Percentiles rank a stretch among this genome's conserved stretches.
Conservation (phyloP, 1,140 invertebrate genomes). For the Heliconius hermathena region DNA sequence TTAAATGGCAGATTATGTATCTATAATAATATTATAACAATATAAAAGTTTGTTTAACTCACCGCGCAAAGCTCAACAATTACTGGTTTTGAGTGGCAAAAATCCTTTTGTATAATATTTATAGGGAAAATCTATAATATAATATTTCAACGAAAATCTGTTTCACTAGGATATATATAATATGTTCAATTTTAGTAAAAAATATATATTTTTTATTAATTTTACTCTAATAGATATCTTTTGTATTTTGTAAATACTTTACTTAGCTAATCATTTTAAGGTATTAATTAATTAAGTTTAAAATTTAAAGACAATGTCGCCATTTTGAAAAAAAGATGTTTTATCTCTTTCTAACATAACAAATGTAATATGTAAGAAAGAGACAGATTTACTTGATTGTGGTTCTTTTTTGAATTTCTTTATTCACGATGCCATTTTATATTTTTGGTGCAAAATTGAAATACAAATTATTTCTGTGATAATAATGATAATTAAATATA, state of each 20-base stretch:
- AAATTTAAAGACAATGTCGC: not conserved
- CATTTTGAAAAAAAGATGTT: not conserved
- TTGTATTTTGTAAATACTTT: not conserved
- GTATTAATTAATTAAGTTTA: not conserved
- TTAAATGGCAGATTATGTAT: not conserved
- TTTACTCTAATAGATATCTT: not conserved
- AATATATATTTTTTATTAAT: too few relatives aligned
- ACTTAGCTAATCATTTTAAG: not conserved
- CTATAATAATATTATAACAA: not conserved
- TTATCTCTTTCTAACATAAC: not conserved
- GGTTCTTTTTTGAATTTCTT: not conserved
- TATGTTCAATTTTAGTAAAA: too few relatives aligned
- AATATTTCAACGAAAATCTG: too few relatives aligned
- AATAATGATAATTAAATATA: conserved; percentile 28
- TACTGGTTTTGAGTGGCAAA: too few relatives aligned
- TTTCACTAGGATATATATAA: too few relatives aligned
- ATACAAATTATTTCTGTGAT: conserved; percentile 31
- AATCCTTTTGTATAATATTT: too few relatives aligned
- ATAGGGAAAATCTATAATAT: too few relatives aligned
- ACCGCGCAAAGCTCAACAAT: too few relatives aligned
- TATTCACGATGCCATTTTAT: conserved; percentile 30
- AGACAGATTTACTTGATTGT: conserved; percentile 4
- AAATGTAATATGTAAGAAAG: conserved; percentile 4
- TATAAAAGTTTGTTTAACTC: too few relatives aligned
- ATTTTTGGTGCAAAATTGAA: conserved; percentile 22